phyloP scores from a whole-genome alignment of 64 coral and sea anemone species.

The Pachyseris speciosa region DNA sequence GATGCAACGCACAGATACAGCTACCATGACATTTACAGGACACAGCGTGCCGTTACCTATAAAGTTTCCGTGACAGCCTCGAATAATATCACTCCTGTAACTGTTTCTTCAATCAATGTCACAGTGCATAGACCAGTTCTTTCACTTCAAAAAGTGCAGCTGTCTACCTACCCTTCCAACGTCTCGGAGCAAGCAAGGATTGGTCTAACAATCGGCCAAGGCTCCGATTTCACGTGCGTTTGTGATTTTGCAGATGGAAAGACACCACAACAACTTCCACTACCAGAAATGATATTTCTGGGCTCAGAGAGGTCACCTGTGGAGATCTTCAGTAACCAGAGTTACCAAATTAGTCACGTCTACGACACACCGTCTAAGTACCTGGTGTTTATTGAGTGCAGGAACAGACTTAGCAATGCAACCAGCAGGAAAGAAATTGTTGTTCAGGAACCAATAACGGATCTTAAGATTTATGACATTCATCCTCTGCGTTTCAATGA shows the following conservation, averaged over 20 bases:
- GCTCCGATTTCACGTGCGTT: neutral
- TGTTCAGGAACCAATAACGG: slow-evolving; percentile 13
- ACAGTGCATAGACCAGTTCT: slow-evolving; percentile 16
- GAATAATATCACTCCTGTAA: neutral
- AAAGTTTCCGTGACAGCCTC: neutral
- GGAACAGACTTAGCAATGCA: neutral
- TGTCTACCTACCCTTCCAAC: neutral
- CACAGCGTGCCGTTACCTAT: neutral
- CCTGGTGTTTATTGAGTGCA: neutral
- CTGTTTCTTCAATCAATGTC: neutral
- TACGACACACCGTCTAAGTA: neutral
- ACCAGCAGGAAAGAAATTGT: neutral
- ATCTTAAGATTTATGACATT: neutral
- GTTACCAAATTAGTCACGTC: neutral
- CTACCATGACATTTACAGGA: neutral
- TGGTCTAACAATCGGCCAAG: neutral
- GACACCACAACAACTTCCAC: neutral
- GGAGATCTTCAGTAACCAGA: neutral
- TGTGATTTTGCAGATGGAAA: neutral
- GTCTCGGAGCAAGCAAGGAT: neutral
- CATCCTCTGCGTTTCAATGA: neutral
- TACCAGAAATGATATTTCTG: neutral
- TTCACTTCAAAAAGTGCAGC: neutral
- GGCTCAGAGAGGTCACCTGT: neutral
- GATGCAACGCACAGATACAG: neutral